Evolutionary conservation across 2,888 invertebrate species (phyloP).

Genomic region (Apamea anceps): DNA sequence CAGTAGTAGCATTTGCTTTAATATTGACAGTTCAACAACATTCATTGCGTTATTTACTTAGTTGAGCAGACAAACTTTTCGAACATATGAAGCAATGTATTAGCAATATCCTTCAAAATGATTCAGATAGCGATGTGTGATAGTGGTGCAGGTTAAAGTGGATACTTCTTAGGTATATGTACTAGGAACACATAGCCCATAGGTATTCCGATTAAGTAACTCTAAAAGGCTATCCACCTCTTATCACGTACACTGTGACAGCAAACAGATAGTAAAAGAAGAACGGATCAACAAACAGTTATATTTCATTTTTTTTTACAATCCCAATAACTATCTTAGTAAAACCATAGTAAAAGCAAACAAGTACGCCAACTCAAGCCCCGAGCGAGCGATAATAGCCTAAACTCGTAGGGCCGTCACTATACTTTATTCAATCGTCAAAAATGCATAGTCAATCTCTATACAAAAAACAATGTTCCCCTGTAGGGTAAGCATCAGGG

Average conservation of each 20-base stretch:
- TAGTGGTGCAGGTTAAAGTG: neutral
- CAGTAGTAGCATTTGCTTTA: too few relatives aligned
- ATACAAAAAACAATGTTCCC: too few relatives aligned
- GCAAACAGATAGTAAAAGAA: constrained; percentile 6
- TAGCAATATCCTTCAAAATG: too few relatives aligned
- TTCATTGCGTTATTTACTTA: neutral
- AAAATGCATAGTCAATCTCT: too few relatives aligned
- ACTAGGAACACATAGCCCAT: constrained; percentile 8
- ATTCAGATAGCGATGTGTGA: too few relatives aligned
- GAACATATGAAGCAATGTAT: too few relatives aligned
- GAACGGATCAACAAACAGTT: neutral
- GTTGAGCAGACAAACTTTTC: neutral
- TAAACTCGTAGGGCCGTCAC: too few relatives aligned
- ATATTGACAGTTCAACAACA: neutral
- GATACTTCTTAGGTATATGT: neutral
- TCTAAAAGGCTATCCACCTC: constrained; percentile 1
- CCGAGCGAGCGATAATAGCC: too few relatives aligned
- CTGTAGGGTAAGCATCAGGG: too few relatives aligned
- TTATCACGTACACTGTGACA: neutral
- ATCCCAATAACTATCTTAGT: constrained; percentile 22
- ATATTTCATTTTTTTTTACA: neutral
- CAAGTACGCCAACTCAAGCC: too few relatives aligned
- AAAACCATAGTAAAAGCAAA: too few relatives aligned
- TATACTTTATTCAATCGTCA: too few relatives aligned
- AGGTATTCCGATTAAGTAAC: neutral